Base-by-base conservation (phyloP, 2,113 vertebrate species). In the Astur gentilis region DNA sequence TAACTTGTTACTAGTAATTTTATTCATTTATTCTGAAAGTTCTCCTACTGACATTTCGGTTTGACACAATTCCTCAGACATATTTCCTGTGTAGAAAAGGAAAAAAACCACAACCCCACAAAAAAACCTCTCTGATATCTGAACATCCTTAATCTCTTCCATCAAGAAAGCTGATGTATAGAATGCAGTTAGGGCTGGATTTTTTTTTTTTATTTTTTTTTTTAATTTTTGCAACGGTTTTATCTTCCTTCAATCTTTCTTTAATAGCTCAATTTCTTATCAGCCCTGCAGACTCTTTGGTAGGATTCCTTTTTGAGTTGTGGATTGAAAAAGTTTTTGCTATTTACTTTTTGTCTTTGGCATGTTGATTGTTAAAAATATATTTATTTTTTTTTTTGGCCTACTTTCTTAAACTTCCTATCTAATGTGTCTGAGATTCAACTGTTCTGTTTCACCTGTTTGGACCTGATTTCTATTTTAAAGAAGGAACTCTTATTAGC, bases 11-110 rank as follows among this genome's bases (percentile, higher is more conserved):
- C 82, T 79, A 77, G 82, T 85, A 94, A 94, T 96, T 93, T 93
- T 97, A 97, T 96, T 97, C 81, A 96, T 97, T 94, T 96, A 96
- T 97, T 97, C 90, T 87, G 82, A 85, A 96, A 78, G 9, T 60
- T 93, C 61, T 88, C 73, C 40, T 79, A 69, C 73, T 96, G 94
- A 89, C 93, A 91, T 95, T 96, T 91, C 89, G 82, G 77, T 75
- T 75, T 96, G 95, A 96, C 93, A 89, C 60, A 70, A 84, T 93
- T 91, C 44, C 55, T 91, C 57, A 84, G 91, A 87, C 47, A 61
- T 67, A 82, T 94, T 94, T 95, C 62, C 52, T 83, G 40, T 61
- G 40, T 79, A 93, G 65, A 89, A 91, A 82, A 71, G 31, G 15
- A 1, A 8, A 65, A 80, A 77, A 92, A 13, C 12, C 40, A 42